Evolutionary conservation across 2,113 vertebrate genomes (phyloP).

Genomic region (Miniopterus natalensis): DNA sequence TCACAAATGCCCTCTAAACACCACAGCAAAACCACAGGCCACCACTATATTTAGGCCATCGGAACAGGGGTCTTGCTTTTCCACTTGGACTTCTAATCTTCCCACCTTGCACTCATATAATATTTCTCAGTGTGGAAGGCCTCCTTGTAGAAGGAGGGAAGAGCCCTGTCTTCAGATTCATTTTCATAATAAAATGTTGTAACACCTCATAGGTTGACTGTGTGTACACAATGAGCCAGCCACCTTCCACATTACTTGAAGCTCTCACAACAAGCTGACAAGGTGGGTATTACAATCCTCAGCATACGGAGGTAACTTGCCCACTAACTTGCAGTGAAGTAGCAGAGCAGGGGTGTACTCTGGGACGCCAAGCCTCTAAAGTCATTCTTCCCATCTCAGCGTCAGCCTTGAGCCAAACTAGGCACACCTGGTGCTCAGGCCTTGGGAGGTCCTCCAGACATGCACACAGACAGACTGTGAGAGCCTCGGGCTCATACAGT

Average conservation of each 20-base stretch:
- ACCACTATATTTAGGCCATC: not conserved
- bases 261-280: not conserved
- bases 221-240: not conserved
- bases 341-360: not conserved
- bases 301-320: not conserved
- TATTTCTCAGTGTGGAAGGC: not conserved
- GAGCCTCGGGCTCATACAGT: not conserved
- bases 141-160: not conserved
- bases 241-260: not conserved
- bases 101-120: not conserved
- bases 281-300: not conserved
- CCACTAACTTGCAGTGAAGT: not conserved
- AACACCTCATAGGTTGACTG: not conserved
- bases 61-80: not conserved
- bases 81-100: not conserved
- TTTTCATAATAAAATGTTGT: not conserved
- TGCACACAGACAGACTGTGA: not conserved
- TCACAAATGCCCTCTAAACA: slow-evolving; percentile 19
- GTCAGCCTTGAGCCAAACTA: not conserved
- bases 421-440: not conserved
- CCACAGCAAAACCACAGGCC: not conserved
- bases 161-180: not conserved
- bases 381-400: not conserved
- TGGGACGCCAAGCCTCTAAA: not conserved
- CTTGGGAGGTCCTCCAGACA: not conserved